Percentiles rank a stretch among this genome's conserved stretches.
These are phyloP conservation scores for Oligia strigilis DNA, from an alignment of 2,888 invertebrate species.

Conservation along the genomic window DNA sequence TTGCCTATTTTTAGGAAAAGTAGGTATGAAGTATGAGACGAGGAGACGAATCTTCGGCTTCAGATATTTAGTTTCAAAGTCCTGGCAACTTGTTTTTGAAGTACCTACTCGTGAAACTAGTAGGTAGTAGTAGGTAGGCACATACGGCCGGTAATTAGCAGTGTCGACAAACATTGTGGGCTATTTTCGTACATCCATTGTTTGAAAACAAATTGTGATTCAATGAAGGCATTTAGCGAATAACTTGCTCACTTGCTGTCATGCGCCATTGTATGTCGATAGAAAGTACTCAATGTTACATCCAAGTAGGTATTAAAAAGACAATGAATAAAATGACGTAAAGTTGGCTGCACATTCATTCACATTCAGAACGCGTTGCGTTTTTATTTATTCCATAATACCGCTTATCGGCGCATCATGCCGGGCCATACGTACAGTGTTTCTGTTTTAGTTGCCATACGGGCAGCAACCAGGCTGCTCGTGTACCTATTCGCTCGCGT, in stretches of 20 bases:
- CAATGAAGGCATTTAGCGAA: slow-evolving; percentile 29
- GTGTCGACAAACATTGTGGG: slow-evolving; percentile 31
- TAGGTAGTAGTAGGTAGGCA: background rate
- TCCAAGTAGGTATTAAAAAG: slow-evolving; percentile 54
- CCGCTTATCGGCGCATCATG: slow-evolving; percentile 89
- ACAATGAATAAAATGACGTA: slow-evolving; percentile 72
- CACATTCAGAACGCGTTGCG: slow-evolving; percentile 84
- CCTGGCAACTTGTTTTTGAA: background rate
- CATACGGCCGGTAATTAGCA: slow-evolving; percentile 18
- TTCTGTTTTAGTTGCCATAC: slow-evolving; percentile 87
- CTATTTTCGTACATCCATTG: slow-evolving; percentile 49
- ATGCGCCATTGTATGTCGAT: slow-evolving; percentile 37
- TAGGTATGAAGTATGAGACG: background rate
- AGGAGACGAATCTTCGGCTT: background rate
- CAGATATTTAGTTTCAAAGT: background rate
- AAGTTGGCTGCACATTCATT: slow-evolving; percentile 81
- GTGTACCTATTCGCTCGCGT: slow-evolving; percentile 71
- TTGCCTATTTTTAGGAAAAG: background rate
- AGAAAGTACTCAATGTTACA: slow-evolving; percentile 55
- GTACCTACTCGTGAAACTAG: background rate
- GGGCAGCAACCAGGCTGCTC: slow-evolving; percentile 84
- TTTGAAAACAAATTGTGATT: slow-evolving; percentile 51
- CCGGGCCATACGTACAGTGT: slow-evolving; percentile 72
- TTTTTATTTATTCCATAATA: slow-evolving; percentile 88
- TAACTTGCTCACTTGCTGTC: slow-evolving; percentile 14